Evolutionary conservation across 1,140 invertebrate species (phyloP), one percentile per base, ranked within the genome.

Genomic region (Drosophila pruinosa): DNA sequence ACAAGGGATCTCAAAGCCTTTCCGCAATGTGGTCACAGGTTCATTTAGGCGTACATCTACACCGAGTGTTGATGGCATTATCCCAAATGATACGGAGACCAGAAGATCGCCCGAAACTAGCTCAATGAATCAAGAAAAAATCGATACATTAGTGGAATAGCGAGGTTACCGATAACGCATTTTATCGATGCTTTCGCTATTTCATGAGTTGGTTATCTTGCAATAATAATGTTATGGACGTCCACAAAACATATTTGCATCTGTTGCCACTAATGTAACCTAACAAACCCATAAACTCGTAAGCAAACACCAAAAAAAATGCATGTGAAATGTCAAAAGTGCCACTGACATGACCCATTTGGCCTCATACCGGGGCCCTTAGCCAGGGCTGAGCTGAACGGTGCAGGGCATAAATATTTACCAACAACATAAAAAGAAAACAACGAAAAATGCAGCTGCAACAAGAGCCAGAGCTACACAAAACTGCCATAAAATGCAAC

Each of bases 311-410:
- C 72, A 17, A 59, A 72, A 67, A n/a, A 59, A 53, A 72, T 78
- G 54, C 62, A 53, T 52, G 50, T 69, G 53, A 65, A 75, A 79
- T 83, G 75, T 79, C 72, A 73, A 81, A 81, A 80, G 81, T 85
- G 81, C 77, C 58, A 73, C 43, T 76, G 80, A 83, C 80, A 85
- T 69, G 80, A 15, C 34, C 41, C 80, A 83, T 86, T 77, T 74
- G 81, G 12, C 28, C 36, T 21, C 10, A 6, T 4, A 10, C 1
- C 12, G 24, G 8, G 14, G 31, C 64, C 56, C 56, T 54, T 47
- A 31, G 31, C 31, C 12, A n/a, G n/a, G n/a, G n/a, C n/a, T n/a
- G n/a, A n/a, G n/a, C n/a, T n/a, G 15, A 57, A n/a, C 17, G 2
- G 8, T 41, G 12, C 56, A 61, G 69, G 54, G 63, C 39, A 59